phyloP scores from a whole-genome alignment of 2,888 invertebrate species.

The Lumbricus terrestris region DNA sequence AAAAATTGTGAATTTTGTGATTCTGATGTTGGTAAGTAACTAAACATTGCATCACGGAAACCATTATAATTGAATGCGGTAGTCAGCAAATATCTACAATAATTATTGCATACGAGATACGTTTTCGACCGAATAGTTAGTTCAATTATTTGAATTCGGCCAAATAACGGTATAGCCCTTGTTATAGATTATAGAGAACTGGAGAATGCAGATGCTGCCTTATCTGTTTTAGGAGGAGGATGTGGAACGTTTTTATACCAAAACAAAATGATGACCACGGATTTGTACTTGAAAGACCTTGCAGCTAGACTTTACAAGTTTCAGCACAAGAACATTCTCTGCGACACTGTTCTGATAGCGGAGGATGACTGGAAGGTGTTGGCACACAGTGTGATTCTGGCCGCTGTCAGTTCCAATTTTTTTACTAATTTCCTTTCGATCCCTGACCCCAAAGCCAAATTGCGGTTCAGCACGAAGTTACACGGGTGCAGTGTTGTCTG shows the following conservation, averaged over 20 bases:
- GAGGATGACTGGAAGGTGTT: conserved; percentile 4
- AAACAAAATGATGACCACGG: background rate
- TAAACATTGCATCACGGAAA: too few species aligned
- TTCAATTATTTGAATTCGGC: too few species aligned
- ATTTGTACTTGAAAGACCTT: background rate
- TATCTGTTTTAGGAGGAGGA: background rate
- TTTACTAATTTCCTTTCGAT: background rate
- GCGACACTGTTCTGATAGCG: background rate
- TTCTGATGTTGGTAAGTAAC: background rate
- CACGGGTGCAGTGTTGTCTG: background rate
- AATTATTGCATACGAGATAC: too few species aligned
- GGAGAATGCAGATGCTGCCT: too few species aligned
- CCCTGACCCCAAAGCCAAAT: background rate
- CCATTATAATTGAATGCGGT: too few species aligned
- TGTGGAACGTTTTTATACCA: background rate
- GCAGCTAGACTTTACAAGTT: conserved; percentile 6
- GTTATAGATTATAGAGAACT: too few species aligned
- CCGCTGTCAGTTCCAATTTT: conserved; percentile 21
- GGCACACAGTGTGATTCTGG: conserved; percentile 25
- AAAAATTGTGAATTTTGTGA: too few species aligned
- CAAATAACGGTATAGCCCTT: background rate
- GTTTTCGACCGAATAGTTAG: too few species aligned
- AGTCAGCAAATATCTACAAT: too few species aligned
- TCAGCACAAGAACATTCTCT: background rate
- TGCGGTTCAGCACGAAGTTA: background rate